Evolutionary conservation across 2,797 vertebrate genomes (phyloP), one percentile per base, ranked within the genome.

Genomic region (Helostoma temminkii): DNA sequence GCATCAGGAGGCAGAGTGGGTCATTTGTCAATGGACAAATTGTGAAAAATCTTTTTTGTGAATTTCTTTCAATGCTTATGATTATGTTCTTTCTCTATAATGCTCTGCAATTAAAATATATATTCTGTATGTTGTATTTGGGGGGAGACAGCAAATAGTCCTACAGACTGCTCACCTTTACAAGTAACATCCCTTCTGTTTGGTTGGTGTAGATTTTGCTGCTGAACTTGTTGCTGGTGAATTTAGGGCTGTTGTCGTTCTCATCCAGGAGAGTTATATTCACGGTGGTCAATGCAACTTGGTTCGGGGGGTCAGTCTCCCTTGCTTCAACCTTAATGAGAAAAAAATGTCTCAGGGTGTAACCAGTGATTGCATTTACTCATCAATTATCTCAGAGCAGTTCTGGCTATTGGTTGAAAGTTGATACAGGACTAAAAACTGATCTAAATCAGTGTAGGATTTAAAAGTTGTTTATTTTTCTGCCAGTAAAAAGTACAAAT

Each of bases 201-300:
- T 95, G 93, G 68, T 95, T 87, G 53, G 1, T 42, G 61, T 84
- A 91, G 71, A 95, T 82, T 3, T 87, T 78, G 1, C 55, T 83
- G 43, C 88, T 76, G 0, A 95, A 95, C 4, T 8, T 50, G 0
- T 36, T 26, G 1, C 26, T 71, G 74, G 26, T 81, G 56, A 95
- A 95, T n/a, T n/a, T 8, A 8, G 94, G 94, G 58, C 66, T 92
- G 89, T 94, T 95, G 82, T 95, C 95, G 11, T 95, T 95, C 70
- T 92, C 92, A 61, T 95, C 95, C 19, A 90, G 73, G 45, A 95
- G 77, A 49, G 56, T 25, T 22, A 95, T 46, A 2, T 14, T 86
- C 66, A 95, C 89, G 4, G 16, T 1, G 7, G 66, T 86, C 5
- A 0, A 1, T 1, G 0, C 46, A 16, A 9, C 24, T 0, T 4